Base-by-base conservation (phyloP, 2,113 vertebrate species). In the Craseonycteris thonglongyai region DNA sequence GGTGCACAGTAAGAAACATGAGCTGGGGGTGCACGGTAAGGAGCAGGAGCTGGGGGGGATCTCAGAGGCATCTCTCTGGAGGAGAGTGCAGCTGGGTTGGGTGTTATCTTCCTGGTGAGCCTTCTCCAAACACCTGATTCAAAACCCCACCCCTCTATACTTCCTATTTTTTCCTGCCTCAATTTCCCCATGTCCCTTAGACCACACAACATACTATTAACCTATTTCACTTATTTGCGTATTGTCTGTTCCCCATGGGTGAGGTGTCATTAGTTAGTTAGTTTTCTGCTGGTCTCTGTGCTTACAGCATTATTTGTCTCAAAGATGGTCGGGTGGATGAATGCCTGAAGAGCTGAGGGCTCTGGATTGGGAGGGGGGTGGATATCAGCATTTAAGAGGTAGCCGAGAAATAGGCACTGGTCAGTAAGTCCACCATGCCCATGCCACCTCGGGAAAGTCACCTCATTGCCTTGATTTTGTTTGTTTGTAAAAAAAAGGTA, bases 181-280 rank as follows among this genome's bases (percentile, higher is more conserved):
- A 49, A 7, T 61, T 51, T 5, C 28, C 28, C 84, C 8, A 3
- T 1, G 42, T 59, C 69, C 7, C 56, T 8, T 24, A 58, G 16
- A 28, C 11, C 0, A 0, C 5, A 1, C 4, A 40, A 26, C 1
- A 0, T 5, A 15, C 30, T 47, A 1, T 11, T 69, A 54, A 47
- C 38, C 74, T 26, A 38, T 65, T 38, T 88, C 63, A 51, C 7
- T 4, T 33, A 28, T 45, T 35, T 8, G 42, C 40, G 24, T 19
- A 38, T 7, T 51, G 47, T 81, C 61, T 26, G n/a, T 30, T 51
- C 42, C 76, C 47, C 45, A 2, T 8, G 24, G 68, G 5, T 7
- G 22, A n/a, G 5, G 24, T 69, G 9, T 30, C 68, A 45, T 22
- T 45, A 51, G 40, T 33, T 28, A 28, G 35, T 47, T 63, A 80